phyloP scores from a whole-genome alignment of 2,113 vertebrate species.

The Mellivora capensis region DNA sequence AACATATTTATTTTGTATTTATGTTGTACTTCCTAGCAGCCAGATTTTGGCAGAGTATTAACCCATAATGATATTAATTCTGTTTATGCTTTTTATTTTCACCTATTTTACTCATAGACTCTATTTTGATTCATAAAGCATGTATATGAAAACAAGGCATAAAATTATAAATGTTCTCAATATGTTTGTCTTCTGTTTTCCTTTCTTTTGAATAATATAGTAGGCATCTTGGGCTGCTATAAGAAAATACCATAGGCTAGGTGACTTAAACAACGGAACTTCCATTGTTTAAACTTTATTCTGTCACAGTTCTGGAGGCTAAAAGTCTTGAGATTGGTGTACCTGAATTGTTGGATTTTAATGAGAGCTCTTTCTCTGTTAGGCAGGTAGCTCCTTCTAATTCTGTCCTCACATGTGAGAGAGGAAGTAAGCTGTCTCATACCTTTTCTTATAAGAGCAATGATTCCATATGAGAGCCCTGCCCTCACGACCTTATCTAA shows the following conservation, averaged over 20 bases:
- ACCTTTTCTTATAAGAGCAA: not conserved
- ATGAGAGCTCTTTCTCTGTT: not conserved
- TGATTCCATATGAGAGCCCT: not conserved
- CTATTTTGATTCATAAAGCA: not conserved
- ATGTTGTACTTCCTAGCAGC: not conserved
- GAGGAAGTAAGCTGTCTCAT: not conserved
- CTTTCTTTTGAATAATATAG: not conserved
- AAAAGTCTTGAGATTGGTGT: not conserved
- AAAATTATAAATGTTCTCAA: not conserved
- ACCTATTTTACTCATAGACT: not conserved
- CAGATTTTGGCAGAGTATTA: not conserved
- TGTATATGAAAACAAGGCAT: not conserved
- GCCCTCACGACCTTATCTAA: not conserved
- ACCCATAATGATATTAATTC: not conserved
- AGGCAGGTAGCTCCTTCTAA: not conserved
- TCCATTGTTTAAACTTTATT: not conserved
- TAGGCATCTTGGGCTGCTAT: not conserved
- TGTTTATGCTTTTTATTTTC: not conserved
- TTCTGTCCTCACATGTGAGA: not conserved
- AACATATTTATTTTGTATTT: constrained; percentile 14
- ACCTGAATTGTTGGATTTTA: not conserved
- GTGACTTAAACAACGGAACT: not conserved
- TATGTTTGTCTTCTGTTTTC: not conserved
- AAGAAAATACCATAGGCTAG: not conserved
- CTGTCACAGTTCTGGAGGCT: not conserved